These are phyloP conservation scores for Myotis myotis DNA, from an alignment of 2,797 vertebrate genomes.

Conservation along the genomic window DNA sequence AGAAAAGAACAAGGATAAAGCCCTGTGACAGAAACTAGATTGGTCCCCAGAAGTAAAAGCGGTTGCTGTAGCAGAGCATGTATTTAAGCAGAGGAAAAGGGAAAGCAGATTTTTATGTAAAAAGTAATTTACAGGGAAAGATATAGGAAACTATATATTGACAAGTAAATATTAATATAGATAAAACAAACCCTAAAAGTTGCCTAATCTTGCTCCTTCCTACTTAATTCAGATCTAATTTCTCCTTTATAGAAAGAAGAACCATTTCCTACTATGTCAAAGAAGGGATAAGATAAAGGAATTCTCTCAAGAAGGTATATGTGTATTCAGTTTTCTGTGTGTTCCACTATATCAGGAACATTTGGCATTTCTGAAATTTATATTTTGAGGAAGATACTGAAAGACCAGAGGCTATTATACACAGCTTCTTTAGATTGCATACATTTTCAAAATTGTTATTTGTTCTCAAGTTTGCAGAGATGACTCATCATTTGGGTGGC, in stretches of 20 bases:
- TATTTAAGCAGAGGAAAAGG: background rate
- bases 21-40: background rate
- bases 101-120: background rate
- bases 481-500: background rate
- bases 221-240: slow-evolving; percentile 5
- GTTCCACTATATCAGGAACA: background rate
- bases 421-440: background rate
- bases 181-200: background rate
- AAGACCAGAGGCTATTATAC: background rate
- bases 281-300: background rate
- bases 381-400: background rate
- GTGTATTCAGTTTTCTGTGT: background rate
- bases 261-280: background rate
- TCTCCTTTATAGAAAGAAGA: background rate
- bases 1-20: background rate
- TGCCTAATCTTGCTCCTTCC: background rate
- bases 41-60: background rate
- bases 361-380: background rate
- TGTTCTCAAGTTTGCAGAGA: background rate
- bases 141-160: background rate
- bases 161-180: background rate
- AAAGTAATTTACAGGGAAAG: background rate
- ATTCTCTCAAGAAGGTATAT: background rate
- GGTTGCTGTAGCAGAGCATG: background rate
- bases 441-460: background rate